Conservation (phyloP, 2,113 vertebrate genomes). For the Tautogolabrus adspersus region DNA sequence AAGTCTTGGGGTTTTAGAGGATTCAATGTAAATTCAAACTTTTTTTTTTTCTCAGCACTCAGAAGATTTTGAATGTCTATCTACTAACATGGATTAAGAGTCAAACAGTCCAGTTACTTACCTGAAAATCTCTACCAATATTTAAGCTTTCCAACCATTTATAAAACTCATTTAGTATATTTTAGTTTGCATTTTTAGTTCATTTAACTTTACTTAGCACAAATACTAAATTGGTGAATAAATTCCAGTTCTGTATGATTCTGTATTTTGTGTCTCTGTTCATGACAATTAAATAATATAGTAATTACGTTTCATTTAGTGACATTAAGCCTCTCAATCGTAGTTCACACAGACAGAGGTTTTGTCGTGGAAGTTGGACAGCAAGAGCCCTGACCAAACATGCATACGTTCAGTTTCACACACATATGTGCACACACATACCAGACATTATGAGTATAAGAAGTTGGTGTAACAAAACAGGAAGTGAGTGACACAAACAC, state of each 20-base stretch:
- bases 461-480: constrained; percentile 36
- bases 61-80: not conserved
- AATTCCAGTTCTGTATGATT: no score
- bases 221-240: no score
- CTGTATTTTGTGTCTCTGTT: not conserved
- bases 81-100: no score
- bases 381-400: constrained; percentile 24
- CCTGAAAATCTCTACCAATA: no score
- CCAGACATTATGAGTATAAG: not conserved
- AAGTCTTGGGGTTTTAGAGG: not conserved
- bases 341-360: not conserved
- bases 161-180: no score
- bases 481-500: constrained; percentile 53
- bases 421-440: not conserved
- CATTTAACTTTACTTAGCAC: no score
- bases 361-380: constrained; percentile 29
- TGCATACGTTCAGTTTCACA: not conserved
- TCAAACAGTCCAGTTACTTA: no score
- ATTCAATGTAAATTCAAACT: not conserved
- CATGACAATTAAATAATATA: not conserved
- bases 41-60: not conserved
- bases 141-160: no score
- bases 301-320: not conserved
- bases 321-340: not conserved
- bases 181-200: no score